Conservation (phyloP, 30 jellyfish, hydroid and myxozoan species). For the Haliclystus octoradiatus region DNA sequence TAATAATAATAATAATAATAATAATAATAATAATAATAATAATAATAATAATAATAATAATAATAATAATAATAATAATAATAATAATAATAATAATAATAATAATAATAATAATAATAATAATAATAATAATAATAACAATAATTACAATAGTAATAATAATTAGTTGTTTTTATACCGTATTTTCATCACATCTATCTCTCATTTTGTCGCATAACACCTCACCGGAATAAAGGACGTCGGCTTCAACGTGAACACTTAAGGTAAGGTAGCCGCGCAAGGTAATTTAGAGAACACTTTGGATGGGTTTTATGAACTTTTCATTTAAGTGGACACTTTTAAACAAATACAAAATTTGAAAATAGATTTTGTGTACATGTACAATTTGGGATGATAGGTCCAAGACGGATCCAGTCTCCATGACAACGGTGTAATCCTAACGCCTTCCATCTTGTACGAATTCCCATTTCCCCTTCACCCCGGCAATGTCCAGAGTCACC, state of each 20-base stretch:
- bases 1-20: not conserved
- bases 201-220: too few species aligned
- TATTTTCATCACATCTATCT: too few species aligned
- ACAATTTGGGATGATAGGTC: conserved; percentile 86
- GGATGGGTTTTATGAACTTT: too few species aligned
- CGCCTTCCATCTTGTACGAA: conserved; percentile 87
- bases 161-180: too few species aligned
- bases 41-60: not conserved
- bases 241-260: too few species aligned
- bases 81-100: not conserved
- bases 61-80: not conserved
- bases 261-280: too few species aligned
- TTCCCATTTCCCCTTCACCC: conserved; percentile 88
- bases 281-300: too few species aligned
- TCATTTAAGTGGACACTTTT: too few species aligned
- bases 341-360: conserved; percentile 85
- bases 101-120: not conserved
- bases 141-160: too few species aligned
- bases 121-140: too few species aligned
- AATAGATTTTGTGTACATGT: conserved; percentile 66
- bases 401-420: conserved; percentile 93
- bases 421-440: conserved; percentile 74
- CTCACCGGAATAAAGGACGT: too few species aligned
- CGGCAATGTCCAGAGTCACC: conserved; percentile 83
- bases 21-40: not conserved